Base-by-base conservation (phyloP, 2,797 vertebrate species). In the Etheostoma nigrum region DNA sequence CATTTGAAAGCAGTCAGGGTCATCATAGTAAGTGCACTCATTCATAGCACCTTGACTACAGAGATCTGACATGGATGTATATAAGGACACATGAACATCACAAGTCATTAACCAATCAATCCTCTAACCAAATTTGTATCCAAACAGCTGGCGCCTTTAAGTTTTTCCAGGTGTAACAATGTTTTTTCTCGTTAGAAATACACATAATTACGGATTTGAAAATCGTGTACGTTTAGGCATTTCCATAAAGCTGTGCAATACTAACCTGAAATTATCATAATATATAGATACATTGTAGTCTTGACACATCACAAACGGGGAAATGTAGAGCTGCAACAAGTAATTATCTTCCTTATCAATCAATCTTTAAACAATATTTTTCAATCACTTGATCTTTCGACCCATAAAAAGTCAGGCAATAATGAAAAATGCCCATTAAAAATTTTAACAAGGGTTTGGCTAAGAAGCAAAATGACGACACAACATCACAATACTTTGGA, bases 1-100 rank as follows among this genome's bases (percentile, higher is more conserved):
- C 64, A 66, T 87, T 86, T 62, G 78, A 90, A 75, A 85, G 67
- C 75, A 83, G 73, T n/a, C 55, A 15, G 76, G 88, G 76, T 81
- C 84, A 83, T 72, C 36, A 18, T 27, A 30, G 30, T 30, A 77
- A 86, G 65, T 67, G 72, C 48, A 40, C 76, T 83, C 81, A 78
- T 74, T 89, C 82, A 88, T 71, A 80, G 75, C 66, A 55, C 74
- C 70, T 65, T 55, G 74, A 76, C 60, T 57, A 42, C 54, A 70
- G 42, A 67, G 60, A 74, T 66, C 52, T 44, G 63, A 85, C 69
- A 27, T 4, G 66, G 52, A 18, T 9, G 9, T 42, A 9, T 49
- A 19, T 33, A 49, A 70, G 15, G 49, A 27, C 48, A 70, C 67
- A 60, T 8, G 3, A 45, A 33, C 62, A 12, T 47, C 25, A 12